Evolutionary conservation across 35 echinoderm and acorn worm species (phyloP).

Genomic region (Acanthaster planci): DNA sequence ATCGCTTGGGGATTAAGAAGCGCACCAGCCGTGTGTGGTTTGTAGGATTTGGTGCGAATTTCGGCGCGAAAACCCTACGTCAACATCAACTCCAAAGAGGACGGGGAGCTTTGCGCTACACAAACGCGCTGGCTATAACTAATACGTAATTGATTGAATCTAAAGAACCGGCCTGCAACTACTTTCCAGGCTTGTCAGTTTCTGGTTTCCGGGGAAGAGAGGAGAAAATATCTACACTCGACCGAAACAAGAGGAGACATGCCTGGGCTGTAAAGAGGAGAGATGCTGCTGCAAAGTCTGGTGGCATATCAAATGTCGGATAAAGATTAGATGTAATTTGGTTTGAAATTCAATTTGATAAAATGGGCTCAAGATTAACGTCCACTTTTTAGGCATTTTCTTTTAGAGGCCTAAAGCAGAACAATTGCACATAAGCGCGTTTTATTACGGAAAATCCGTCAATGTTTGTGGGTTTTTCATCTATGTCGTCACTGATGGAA

Average conservation of each 20-base stretch:
- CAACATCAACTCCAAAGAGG: background rate
- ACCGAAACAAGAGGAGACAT: background rate
- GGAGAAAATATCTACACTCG: too few relatives aligned
- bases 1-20: background rate
- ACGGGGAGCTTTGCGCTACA: background rate
- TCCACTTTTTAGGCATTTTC: background rate
- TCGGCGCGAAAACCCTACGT: constrained; percentile 1
- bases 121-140: constrained; percentile 16
- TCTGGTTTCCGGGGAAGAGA: constrained; percentile 21
- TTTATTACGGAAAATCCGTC: background rate
- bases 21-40: background rate
- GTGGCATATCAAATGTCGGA: constrained; percentile 6
- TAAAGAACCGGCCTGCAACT: constrained; percentile 8
- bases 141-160: constrained; percentile 27
- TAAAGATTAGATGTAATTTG: constrained; percentile 13
- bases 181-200: constrained; percentile 24
- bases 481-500: too few relatives aligned
- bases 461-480: background rate
- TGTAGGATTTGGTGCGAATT: constrained; percentile 11
- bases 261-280: background rate
- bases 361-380: background rate
- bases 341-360: constrained; percentile 21
- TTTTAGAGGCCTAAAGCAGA: background rate
- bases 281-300: constrained; percentile 1
- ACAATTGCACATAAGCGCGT: too few relatives aligned